A percentile compares a stretch with the other conserved stretches of the same genome.
Conservation (phyloP, 2,888 invertebrate species). For the Philhelius pedissequus region DNA sequence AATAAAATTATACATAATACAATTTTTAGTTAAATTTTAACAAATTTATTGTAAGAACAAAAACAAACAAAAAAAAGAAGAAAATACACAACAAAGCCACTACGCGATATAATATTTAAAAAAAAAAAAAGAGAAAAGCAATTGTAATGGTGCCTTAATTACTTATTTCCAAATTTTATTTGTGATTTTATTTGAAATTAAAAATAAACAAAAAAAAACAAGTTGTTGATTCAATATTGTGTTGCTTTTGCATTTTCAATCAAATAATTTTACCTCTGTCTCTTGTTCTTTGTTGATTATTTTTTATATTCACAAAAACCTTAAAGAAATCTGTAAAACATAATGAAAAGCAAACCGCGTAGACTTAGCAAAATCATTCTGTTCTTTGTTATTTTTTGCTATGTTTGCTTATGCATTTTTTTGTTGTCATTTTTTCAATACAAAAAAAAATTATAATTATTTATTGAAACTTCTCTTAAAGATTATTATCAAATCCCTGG, state of each 20-base stretch:
- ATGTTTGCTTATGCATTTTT: not conserved
- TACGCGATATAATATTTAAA: slow-evolving; percentile 60
- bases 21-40: slow-evolving; percentile 63
- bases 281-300: slow-evolving; percentile 38
- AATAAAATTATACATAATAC: slow-evolving; percentile 39
- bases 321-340: slow-evolving; percentile 3
- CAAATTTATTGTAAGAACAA: slow-evolving; percentile 74
- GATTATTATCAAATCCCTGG: slow-evolving; percentile 20
- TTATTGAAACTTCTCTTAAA: slow-evolving; percentile 41
- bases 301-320: slow-evolving; percentile 45
- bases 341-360: slow-evolving; percentile 26
- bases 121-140: slow-evolving; percentile 74
- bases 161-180: slow-evolving; percentile 73
- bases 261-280: not conserved
- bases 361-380: slow-evolving; percentile 47
- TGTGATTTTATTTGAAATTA: slow-evolving; percentile 1
- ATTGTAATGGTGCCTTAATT: slow-evolving; percentile 79
- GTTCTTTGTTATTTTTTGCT: slow-evolving; percentile 28
- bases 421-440: not conserved
- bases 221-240: slow-evolving; percentile 7
- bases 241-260: slow-evolving; percentile 15
- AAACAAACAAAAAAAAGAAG: too few relatives aligned
- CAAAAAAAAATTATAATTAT: not conserved
- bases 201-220: not conserved
- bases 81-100: slow-evolving; percentile 54